Conservation (phyloP, 2,113 vertebrate species). For the Oreochromis spilurus region DNA sequence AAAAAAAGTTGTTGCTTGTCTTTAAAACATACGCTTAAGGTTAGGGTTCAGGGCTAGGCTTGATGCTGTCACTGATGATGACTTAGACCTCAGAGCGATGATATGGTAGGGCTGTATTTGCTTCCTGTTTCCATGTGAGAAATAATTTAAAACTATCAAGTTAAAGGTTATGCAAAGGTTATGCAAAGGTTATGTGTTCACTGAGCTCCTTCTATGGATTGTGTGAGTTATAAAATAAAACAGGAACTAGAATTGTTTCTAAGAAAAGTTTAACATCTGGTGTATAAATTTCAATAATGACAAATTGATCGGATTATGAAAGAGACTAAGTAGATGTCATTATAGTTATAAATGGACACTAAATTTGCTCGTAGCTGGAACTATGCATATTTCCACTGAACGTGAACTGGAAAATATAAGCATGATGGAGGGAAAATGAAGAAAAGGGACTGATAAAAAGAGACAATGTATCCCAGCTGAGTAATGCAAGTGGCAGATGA, state of each 20-base stretch:
- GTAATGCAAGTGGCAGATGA: slow-evolving; percentile 65
- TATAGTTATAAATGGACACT: neutral
- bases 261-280: neutral
- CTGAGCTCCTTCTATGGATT: neutral
- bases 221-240: neutral
- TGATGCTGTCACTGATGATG: neutral
- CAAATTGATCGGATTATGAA: neutral
- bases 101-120: neutral
- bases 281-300: neutral
- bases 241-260: neutral
- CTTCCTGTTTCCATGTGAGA: neutral
- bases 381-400: slow-evolving; percentile 20
- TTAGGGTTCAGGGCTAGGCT: neutral
- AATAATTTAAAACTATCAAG: neutral
- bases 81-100: neutral
- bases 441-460: slow-evolving; percentile 22
- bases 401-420: slow-evolving; percentile 30
- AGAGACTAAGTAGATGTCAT: neutral
- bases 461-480: slow-evolving; percentile 47
- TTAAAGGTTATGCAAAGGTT: no score
- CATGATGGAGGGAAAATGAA: slow-evolving; percentile 1
- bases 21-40: neutral
- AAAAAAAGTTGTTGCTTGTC: neutral
- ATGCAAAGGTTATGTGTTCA: neutral
- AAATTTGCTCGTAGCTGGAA: neutral